Conservation (phyloP, 2,888 invertebrate genomes). For the Chaitophorus viminalis region DNA sequence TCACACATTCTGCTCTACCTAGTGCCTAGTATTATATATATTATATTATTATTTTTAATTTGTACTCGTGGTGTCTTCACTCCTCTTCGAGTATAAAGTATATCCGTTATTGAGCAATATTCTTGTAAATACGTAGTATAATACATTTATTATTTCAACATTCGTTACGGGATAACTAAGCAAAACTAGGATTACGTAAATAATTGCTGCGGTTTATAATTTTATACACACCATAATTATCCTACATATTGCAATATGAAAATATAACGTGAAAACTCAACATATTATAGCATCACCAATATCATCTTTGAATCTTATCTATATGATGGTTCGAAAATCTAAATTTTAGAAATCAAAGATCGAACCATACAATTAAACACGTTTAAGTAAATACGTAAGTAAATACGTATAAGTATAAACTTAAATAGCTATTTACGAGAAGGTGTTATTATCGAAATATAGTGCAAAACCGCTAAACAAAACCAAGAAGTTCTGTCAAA, state of each 20-base stretch:
- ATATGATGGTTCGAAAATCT: no score
- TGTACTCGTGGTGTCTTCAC: neutral
- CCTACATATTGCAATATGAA: neutral
- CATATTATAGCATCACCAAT: neutral
- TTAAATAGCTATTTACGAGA: neutral
- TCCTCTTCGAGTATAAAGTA: neutral
- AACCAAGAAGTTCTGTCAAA: neutral
- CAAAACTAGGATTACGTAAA: slow-evolving; percentile 14
- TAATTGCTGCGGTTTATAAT: slow-evolving; percentile 23
- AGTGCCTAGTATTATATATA: no score
- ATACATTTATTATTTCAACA: slow-evolving; percentile 18
- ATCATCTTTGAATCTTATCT: neutral
- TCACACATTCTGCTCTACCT: neutral
- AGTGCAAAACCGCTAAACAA: no score
- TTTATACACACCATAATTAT: neutral
- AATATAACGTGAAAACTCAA: neutral
- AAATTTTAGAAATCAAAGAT: neutral
- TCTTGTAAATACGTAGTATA: neutral
- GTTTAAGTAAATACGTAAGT: no score
- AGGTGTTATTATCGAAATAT: neutral
- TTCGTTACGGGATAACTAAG: slow-evolving; percentile 3
- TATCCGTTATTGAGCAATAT: neutral
- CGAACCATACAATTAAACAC: no score
- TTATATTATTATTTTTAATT: neutral
- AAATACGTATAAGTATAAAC: no score